phyloP scores from a whole-genome alignment of 1,140 invertebrate species.

The Caerostris darwini region DNA sequence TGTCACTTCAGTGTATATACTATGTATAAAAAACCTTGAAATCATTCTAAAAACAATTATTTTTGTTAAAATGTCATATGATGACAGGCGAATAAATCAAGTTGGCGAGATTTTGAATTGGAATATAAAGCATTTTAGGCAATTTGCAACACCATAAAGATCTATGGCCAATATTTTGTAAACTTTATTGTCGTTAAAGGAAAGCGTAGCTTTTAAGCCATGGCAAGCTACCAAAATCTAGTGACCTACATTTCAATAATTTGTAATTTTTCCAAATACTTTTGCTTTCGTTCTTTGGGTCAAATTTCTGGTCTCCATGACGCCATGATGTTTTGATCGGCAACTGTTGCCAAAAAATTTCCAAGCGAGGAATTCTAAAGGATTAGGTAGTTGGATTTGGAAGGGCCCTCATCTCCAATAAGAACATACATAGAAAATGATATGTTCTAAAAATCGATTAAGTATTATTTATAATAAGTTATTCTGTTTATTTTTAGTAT shows the following conservation, averaged over 20 bases:
- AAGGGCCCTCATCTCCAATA: too few species aligned
- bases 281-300: background rate
- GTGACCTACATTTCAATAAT: background rate
- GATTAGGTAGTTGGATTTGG: too few species aligned
- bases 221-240: constrained; percentile 1
- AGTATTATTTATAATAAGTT: too few species aligned
- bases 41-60: background rate
- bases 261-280: background rate
- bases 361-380: background rate
- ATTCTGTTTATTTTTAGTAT: too few species aligned
- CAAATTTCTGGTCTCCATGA: background rate
- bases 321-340: background rate
- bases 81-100: background rate
- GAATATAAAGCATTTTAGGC: background rate
- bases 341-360: background rate
- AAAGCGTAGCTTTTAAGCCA: background rate
- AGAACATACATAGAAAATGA: too few species aligned
- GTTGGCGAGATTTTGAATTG: background rate
- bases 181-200: background rate
- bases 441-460: too few species aligned
- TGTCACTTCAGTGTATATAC: too few species aligned
- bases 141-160: background rate
- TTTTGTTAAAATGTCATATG: background rate
- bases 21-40: too few species aligned
- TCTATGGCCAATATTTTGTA: background rate